Evolutionary conservation across 2,113 vertebrate species (phyloP).

Genomic region (Eolophus roseicapilla): DNA sequence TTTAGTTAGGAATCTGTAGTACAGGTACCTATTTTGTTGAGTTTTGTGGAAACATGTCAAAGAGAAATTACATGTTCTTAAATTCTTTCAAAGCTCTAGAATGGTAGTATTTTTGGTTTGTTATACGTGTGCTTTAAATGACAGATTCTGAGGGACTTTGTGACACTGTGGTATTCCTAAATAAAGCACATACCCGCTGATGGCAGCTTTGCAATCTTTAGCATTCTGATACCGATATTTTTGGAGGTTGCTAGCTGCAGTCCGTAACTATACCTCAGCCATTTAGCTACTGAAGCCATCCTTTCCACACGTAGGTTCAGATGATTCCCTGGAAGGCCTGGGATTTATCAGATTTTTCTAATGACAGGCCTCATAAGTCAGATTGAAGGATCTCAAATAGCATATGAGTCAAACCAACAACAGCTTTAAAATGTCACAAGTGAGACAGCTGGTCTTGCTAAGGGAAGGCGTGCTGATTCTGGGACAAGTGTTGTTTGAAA

Average conservation of each 20-base stretch:
- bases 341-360: constrained; percentile 71
- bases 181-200: constrained; percentile 28
- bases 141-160: not conserved
- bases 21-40: not conserved
- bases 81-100: not conserved
- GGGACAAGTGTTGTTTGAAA: constrained; percentile 9
- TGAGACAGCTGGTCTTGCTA: constrained; percentile 60
- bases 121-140: not conserved
- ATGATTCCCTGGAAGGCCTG: constrained; percentile 67
- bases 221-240: constrained; percentile 45
- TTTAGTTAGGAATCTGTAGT: not conserved
- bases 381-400: constrained; percentile 61
- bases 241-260: constrained; percentile 45
- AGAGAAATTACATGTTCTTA: not conserved
- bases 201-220: constrained; percentile 65
- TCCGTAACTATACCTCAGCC: constrained; percentile 45
- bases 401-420: constrained; percentile 60
- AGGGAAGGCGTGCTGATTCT: constrained; percentile 11
- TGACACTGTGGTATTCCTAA: constrained; percentile 50
- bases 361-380: constrained; percentile 60
- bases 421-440: constrained; percentile 70
- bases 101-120: constrained; percentile 4
- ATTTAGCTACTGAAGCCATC: constrained; percentile 22
- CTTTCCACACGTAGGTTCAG: constrained; percentile 44
- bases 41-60: not conserved